These are phyloP conservation scores for Lypha dubia DNA, from an alignment of 2,888 invertebrate species.

Conservation along the genomic window DNA sequence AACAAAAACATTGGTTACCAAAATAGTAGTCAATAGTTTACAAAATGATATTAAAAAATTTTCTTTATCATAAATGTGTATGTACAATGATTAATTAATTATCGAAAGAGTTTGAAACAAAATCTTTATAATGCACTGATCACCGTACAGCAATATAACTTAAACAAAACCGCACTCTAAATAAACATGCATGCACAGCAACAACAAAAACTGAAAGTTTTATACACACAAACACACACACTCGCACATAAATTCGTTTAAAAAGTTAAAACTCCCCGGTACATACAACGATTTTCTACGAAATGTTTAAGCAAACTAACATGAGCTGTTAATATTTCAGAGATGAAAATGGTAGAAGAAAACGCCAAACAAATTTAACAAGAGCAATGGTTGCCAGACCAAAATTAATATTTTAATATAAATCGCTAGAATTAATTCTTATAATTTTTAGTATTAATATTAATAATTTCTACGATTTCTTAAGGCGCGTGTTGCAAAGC, in stretches of 20 bases:
- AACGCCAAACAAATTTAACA: constrained; percentile 13
- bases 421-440: not conserved
- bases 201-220: constrained; percentile 25
- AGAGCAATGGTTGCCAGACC: not conserved
- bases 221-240: constrained; percentile 29
- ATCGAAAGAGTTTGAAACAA: constrained; percentile 40
- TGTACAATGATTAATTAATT: constrained; percentile 23
- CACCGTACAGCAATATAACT: constrained; percentile 40
- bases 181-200: constrained; percentile 51
- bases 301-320: constrained; percentile 64
- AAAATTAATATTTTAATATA: not conserved
- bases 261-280: constrained; percentile 48
- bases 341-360: constrained; percentile 44
- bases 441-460: no score
- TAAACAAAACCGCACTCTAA: constrained; percentile 55
- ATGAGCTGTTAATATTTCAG: constrained; percentile 53
- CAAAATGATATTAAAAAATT: not conserved
- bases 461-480: no score
- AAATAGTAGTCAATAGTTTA: not conserved
- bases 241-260: not conserved
- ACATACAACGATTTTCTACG: constrained; percentile 63
- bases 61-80: constrained; percentile 25
- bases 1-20: no score
- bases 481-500: no score
- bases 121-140: constrained; percentile 45